phyloP scores from a whole-genome alignment of 1,140 invertebrate species.

The Leptoteleia sp. region DNA sequence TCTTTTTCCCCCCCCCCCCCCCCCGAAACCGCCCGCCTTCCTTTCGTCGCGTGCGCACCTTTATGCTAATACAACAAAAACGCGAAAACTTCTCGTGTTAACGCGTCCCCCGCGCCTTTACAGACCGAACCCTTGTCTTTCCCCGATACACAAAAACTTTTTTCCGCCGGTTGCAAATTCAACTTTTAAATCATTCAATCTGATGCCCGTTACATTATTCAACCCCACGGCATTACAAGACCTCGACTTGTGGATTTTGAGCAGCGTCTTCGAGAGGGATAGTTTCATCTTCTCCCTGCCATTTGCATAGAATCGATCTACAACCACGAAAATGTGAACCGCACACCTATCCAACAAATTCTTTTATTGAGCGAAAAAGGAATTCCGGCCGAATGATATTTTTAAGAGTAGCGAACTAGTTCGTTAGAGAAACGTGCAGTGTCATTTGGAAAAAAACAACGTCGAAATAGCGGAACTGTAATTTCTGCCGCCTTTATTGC shows the following conservation, averaged over 20 bases:
- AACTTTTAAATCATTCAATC: slow-evolving; percentile 79
- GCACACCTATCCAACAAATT: slow-evolving; percentile 46
- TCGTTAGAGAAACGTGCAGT: too few relatives aligned
- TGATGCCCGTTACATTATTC: slow-evolving; percentile 79
- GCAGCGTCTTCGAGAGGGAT: slow-evolving; percentile 44
- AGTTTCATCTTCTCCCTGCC: slow-evolving; percentile 35
- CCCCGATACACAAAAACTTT: slow-evolving; percentile 70
- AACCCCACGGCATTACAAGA: slow-evolving; percentile 58
- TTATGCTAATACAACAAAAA: too few relatives aligned
- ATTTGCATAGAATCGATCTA: slow-evolving; percentile 54
- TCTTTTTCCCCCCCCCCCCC: too few relatives aligned
- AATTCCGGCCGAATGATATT: too few relatives aligned
- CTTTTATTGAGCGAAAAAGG: slow-evolving; percentile 31
- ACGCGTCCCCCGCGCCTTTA: slow-evolving; percentile 67
- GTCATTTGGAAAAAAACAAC: too few relatives aligned
- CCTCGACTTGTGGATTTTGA: slow-evolving; percentile 52
- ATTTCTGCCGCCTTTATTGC: too few relatives aligned
- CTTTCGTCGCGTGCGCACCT: too few relatives aligned
- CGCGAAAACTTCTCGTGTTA: slow-evolving; percentile 74
- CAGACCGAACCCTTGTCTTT: slow-evolving; percentile 58
- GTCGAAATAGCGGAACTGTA: too few relatives aligned
- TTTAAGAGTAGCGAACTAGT: too few relatives aligned
- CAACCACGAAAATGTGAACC: slow-evolving; percentile 31
- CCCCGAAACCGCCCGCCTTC: too few relatives aligned
- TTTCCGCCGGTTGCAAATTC: slow-evolving; percentile 73